phyloP scores from a whole-genome alignment of 2,113 vertebrate genomes.

The Poecile atricapillus region DNA sequence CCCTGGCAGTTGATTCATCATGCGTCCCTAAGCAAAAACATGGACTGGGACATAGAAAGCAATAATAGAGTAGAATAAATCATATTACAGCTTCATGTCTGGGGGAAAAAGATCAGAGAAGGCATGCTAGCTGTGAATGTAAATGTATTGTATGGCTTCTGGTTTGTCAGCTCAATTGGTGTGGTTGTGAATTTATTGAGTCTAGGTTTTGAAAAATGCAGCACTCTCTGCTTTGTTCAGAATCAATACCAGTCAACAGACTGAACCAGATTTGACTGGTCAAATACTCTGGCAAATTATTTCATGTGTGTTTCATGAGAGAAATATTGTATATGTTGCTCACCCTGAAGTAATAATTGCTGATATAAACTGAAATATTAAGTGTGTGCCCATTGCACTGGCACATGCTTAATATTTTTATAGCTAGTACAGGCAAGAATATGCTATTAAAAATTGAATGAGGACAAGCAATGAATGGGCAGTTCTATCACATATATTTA shows the following conservation, averaged over 20 bases:
- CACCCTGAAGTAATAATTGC: not conserved
- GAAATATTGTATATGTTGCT: not conserved
- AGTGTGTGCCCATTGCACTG: not conserved
- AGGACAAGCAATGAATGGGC: not conserved
- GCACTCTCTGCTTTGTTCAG: not conserved
- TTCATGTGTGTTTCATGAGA: not conserved
- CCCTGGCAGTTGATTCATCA: constrained; percentile 59
- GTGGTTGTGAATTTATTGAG: constrained; percentile 48
- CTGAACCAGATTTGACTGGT: not conserved
- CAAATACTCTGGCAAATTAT: not conserved
- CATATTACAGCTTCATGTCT: constrained; percentile 33
- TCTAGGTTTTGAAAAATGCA: constrained; percentile 37
- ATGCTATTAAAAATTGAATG: not conserved
- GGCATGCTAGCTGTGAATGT: constrained; percentile 32
- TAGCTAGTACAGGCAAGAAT: not conserved
- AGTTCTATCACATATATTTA: not conserved
- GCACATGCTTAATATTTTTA: not conserved
- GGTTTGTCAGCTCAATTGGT: constrained; percentile 25
- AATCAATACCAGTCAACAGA: constrained; percentile 27
- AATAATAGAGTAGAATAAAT: constrained; percentile 59
- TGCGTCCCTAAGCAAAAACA: constrained; percentile 45
- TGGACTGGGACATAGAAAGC: constrained; percentile 36
- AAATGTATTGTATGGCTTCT: constrained; percentile 49
- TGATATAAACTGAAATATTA: not conserved
- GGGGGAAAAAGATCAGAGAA: constrained; percentile 35